These are phyloP conservation scores for Forbesichthys agassizii DNA, from an alignment of 2,113 vertebrate genomes.

Conservation along the genomic window DNA sequence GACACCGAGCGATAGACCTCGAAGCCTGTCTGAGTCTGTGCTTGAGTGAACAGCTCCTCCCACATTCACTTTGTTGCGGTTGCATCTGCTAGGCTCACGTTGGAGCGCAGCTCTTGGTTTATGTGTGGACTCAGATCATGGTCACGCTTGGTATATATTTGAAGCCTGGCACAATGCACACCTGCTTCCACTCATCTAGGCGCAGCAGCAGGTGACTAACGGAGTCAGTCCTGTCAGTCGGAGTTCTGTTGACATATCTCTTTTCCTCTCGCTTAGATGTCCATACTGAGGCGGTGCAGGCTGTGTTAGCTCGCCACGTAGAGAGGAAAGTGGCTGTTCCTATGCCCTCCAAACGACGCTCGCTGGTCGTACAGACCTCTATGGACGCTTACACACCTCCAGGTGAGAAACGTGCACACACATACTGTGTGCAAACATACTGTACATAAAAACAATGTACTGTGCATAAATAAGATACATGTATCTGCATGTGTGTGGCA, in stretches of 20 bases:
- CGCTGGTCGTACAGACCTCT: constrained; percentile 97
- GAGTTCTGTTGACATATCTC: background rate
- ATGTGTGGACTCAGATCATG: too few relatives aligned
- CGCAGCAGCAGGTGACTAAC: too few relatives aligned
- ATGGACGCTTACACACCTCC: constrained; percentile 99
- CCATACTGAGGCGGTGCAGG: constrained; percentile 97
- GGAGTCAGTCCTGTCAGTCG: too few relatives aligned
- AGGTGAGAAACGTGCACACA: constrained; percentile 77
- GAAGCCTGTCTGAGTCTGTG: too few relatives aligned
- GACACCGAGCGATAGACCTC: too few relatives aligned
- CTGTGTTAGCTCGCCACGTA: constrained; percentile 94
- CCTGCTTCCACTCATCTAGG: too few relatives aligned
- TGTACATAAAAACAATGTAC: constrained; percentile 11
- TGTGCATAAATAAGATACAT: constrained; percentile 1
- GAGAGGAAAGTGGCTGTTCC: constrained; percentile 98
- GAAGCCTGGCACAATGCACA: too few relatives aligned
- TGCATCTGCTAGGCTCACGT: background rate
- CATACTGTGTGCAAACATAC: background rate
- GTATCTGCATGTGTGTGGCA: background rate
- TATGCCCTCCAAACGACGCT: constrained; percentile 97
- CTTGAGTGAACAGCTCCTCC: too few relatives aligned
- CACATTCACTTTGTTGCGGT: background rate
- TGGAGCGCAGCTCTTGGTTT: too few relatives aligned
- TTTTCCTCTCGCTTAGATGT: constrained; percentile 80
- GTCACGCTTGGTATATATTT: too few relatives aligned